Evolutionary conservation across 2,113 vertebrate species (phyloP), one percentile per base, ranked within the genome.

Genomic region (Strigops habroptila): DNA sequence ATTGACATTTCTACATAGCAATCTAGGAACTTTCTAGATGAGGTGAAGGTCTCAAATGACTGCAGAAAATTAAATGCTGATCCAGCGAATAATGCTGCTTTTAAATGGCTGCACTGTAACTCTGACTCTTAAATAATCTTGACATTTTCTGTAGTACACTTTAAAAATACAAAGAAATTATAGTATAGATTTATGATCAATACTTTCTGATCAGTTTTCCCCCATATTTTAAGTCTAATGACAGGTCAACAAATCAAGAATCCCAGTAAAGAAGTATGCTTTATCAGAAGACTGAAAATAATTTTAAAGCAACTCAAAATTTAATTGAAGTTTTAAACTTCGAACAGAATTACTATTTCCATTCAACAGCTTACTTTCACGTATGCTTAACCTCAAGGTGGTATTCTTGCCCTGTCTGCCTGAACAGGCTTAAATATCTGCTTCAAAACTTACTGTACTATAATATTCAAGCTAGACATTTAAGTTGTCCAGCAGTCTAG

Each of bases 161-260:
- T 82, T 22, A 69, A 95, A 88, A 71, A 76, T 28, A n/a, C 5
- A 84, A 91, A 22, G 18, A 52, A 87, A 89, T 67, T 13, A 74
- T 21, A 76, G 28, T 31, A 68, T 0, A 43, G 10, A 52, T 77
- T 52, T 39, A 74, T 0, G 1, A 57, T 44, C 24, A 44, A 41
- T 44, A 69, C 18, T 62, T 91, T 46, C 19, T 24, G 21, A 24
- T 39, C 15, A 4, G 3, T 67, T 74, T 74, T 18, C 5, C 7
- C 19, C 7, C 12, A 10, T 52, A 31, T 83, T 69, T 76, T 63
- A 49, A 48, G 46, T 75, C 41, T 41, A 65, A 39, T 33, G 12
- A 14, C 15, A 73, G 31, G 17, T 91, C 25, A 77, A 52, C 53
- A 77, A 64, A 64, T 64, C 30, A 44, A 79, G 75, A 82, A 70